Evolutionary conservation across 2,888 invertebrate species (phyloP), one percentile per base, ranked within the genome.

Genomic region (Xanthorhoe designata): DNA sequence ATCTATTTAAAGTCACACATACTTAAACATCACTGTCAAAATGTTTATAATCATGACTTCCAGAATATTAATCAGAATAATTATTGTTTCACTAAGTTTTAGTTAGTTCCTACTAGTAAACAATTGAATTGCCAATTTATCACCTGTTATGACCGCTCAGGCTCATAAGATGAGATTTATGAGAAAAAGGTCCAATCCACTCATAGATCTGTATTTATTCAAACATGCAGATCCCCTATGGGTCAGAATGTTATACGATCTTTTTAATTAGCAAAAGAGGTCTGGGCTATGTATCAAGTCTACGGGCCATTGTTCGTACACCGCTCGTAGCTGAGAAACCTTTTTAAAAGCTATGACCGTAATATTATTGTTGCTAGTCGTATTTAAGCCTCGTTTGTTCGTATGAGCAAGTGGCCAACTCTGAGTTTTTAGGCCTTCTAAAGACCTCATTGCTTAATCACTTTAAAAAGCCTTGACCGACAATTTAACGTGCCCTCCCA

Each of bases 231-330:
- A 77, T 77, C 77, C 77, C 75, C 49, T 63, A 61, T 65, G 60
- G 38, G 63, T 45, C 64, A 60, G 50, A 61, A 68, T 62, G 38
- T 62, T 51, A 38, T 57, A 49, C 45, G 38, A 70, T 69, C 79
- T 85, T 88, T 89, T 88, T 88, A 88, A 89, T 88, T 88, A 89
- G 86, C 80, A 77, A 77, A 81, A 82, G 83, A 82, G 83, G 78
- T 75, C 75, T 74, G 79, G 64, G 74, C 78, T 77, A 82, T 81
- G 80, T 79, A 81, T 84, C 80, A 82, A 73, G 77, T 70, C 70
- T 60, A 57, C 66, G 64, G 59, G 63, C 73, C 70, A 77, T 82
- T 82, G 80, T 82, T 78, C 75, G 71, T 52, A 19, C 52, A 62
- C 52, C 53, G 58, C 51, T 57, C 29, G 10, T 32, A 47, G 57